Base-by-base conservation (phyloP, 2,888 invertebrate species). In the Kuschelorhynchus macadamiae region DNA sequence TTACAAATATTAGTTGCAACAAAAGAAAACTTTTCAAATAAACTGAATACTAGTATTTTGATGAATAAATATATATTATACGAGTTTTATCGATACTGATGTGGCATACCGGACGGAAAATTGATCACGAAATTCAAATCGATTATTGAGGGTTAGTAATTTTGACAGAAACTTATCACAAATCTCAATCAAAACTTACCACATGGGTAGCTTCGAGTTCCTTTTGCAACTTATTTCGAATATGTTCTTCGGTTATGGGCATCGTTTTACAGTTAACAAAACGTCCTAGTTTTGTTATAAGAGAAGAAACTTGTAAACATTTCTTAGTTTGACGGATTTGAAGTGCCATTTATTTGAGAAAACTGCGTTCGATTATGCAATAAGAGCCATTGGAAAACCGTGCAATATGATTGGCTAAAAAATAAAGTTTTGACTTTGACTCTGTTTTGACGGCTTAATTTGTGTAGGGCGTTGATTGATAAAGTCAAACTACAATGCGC, bases 171-270 rank as follows among this genome's bases (percentile, higher is more conserved):
- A 46, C 41, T 20, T 33, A 55, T 16, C 21, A 62, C n/a, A n/a
- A n/a, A n/a, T 49, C 50, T 47, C 17, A 16, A 53, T 14, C 16
- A 30, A 74, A 84, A 89, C 91, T 88, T 87, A 91, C 91, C 84
- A 91, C 90, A 85, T 91, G 88, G 78, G 87, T 85, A 75, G 91
- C 90, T 78, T 89, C 88, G 79, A 91, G 85, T 85, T 87, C 89
- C 83, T 89, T 87, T 75, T 83, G 84, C 77, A 91, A 85, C 84
- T 91, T 92, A 76, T 88, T 86, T 82, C 87, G 88, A 78, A 91
- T 85, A 82, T 90, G 86, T 77, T 86, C 87, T 83, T 88, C 89
- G 75, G 88, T 87, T 83, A 89, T 77, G 81, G 88, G 86, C 90
- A 90, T 90, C 84, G 25, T 61, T 72, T 69, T 68, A 68, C 65